Conservation (phyloP, 1,140 invertebrate genomes). For the Drosophila nebulosa region DNA sequence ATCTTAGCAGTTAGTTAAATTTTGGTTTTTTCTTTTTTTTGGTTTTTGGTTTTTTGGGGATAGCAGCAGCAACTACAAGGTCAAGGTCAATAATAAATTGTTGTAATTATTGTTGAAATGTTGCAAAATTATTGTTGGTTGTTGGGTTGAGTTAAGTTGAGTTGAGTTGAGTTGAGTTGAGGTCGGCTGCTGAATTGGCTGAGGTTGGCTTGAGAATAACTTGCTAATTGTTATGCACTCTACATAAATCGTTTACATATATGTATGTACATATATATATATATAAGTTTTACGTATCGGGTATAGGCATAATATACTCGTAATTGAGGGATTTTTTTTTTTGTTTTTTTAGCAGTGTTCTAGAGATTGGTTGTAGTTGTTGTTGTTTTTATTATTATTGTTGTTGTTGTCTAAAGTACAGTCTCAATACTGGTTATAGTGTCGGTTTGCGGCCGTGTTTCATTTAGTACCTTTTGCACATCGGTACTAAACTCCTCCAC, state of each 20-base stretch:
- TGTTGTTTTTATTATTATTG: conserved; percentile 7
- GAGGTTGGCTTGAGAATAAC: conserved; percentile 5
- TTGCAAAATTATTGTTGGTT: not conserved
- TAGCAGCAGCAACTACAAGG: conserved; percentile 70
- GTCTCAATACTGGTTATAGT: conserved; percentile 81
- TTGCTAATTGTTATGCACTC: conserved; percentile 4
- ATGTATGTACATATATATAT: not conserved
- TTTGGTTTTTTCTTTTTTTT: conserved; percentile 13
- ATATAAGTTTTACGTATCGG: not conserved
- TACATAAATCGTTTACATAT: not conserved
- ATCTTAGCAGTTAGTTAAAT: conserved; percentile 75
- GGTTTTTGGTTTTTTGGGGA: not conserved
- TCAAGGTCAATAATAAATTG: conserved; percentile 29
- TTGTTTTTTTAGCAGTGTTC: not conserved
- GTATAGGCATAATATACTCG: not conserved
- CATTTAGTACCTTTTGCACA: conserved; percentile 89
- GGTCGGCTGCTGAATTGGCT: too few species aligned
- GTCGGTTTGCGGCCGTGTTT: conserved; percentile 64
- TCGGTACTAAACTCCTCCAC: conserved; percentile 94
- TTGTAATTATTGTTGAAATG: conserved; percentile 3
- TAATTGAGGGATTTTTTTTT: not conserved
- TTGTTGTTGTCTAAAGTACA: conserved; percentile 71
- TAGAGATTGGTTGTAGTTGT: not conserved
- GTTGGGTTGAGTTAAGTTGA: not conserved
- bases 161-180: not conserved